Conservation (phyloP, 2,797 vertebrate species). For the Galaxias olidus region DNA sequence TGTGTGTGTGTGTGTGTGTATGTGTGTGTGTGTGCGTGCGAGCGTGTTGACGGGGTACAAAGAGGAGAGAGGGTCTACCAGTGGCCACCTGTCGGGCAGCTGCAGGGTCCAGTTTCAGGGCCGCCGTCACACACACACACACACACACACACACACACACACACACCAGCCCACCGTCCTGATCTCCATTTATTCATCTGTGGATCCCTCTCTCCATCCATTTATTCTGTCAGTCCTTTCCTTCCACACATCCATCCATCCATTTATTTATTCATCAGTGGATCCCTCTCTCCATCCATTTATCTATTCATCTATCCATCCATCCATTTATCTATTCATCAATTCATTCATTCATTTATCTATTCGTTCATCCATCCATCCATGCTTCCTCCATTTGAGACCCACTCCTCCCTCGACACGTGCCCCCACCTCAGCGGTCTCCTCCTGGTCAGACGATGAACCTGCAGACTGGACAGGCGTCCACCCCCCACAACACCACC, state of each 20-base stretch:
- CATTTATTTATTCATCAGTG: background rate
- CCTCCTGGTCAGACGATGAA: too few relatives aligned
- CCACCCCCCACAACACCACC: too few relatives aligned
- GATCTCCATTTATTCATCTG: background rate
- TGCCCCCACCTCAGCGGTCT: too few relatives aligned
- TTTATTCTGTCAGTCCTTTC: background rate
- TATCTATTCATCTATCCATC: background rate
- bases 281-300: too few relatives aligned
- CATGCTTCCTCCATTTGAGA: background rate
- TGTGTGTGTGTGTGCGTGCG: constrained; percentile 29
- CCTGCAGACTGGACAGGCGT: too few relatives aligned
- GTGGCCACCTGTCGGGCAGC: constrained; percentile 80
- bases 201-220: constrained; percentile 3
- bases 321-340: constrained; percentile 6
- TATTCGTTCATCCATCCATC: background rate
- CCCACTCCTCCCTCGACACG: too few relatives aligned
- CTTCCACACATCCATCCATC: constrained; percentile 4
- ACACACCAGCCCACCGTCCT: background rate
- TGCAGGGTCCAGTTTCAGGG: constrained; percentile 78
- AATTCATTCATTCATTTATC: too few relatives aligned
- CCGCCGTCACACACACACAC: constrained; percentile 52
- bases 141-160: too few relatives aligned
- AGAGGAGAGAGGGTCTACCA: constrained; percentile 73
- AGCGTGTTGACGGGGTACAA: constrained; percentile 58
- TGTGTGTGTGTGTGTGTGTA: constrained; percentile 33